phyloP scores from a whole-genome alignment of 2,888 invertebrate genomes.

The Ctena decussata region DNA sequence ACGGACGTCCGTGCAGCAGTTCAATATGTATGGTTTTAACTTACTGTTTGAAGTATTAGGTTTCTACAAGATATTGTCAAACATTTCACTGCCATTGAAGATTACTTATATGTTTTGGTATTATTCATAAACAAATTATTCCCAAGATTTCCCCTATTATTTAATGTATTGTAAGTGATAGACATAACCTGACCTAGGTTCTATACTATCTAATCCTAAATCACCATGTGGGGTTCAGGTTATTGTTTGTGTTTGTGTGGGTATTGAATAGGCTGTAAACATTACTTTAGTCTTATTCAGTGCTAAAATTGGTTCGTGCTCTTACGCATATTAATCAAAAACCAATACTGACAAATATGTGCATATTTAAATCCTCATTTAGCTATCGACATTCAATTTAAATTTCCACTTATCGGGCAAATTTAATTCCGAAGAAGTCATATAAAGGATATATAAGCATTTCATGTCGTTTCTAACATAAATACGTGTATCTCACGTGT shows the following conservation, averaged over 20 bases:
- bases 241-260: not conserved
- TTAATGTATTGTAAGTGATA: not conserved
- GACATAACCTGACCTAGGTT: not conserved
- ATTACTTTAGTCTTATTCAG: not conserved
- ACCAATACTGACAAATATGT: not conserved
- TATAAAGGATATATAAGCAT: too few relatives aligned
- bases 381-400: not conserved
- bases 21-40: too few relatives aligned
- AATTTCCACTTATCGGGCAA: not conserved
- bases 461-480: too few relatives aligned
- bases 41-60: too few relatives aligned
- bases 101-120: too few relatives aligned
- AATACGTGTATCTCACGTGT: too few relatives aligned
- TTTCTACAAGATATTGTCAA: too few relatives aligned
- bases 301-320: not conserved
- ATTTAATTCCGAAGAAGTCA: too few relatives aligned
- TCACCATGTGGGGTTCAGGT: conserved; percentile 2
- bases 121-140: not conserved
- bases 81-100: too few relatives aligned
- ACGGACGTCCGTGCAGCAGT: too few relatives aligned
- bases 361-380: not conserved
- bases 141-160: not conserved
- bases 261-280: conserved; percentile 2
- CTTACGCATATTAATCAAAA: conserved; percentile 5
- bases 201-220: not conserved